A percentile compares a stretch with the other conserved stretches of the same genome.
phyloP scores from a whole-genome alignment of 1,140 invertebrate species.

The Brachystomella parvula region DNA sequence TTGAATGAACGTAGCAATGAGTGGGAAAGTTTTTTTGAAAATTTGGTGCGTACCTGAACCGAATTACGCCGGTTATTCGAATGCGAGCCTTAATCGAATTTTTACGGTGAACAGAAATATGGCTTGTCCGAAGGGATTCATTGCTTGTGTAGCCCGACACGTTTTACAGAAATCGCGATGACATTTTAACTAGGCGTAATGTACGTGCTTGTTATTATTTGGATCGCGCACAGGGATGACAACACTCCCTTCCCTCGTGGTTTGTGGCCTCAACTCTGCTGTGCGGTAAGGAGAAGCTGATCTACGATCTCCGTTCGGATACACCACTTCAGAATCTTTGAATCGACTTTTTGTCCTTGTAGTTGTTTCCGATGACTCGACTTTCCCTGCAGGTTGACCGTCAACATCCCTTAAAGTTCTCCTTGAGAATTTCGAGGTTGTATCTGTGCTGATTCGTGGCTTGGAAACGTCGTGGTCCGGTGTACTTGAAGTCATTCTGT shows the following conservation, averaged over 20 bases:
- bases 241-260: constrained; percentile 29
- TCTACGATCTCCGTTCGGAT: constrained; percentile 34
- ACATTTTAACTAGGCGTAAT: too few species aligned
- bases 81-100: too few species aligned
- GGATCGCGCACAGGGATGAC: constrained; percentile 35
- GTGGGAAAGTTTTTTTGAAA: too few species aligned
- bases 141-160: too few species aligned
- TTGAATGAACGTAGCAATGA: too few species aligned
- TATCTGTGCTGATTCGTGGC: constrained; percentile 55
- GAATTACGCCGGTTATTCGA: too few species aligned
- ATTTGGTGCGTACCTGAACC: too few species aligned
- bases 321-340: constrained; percentile 40
- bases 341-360: constrained; percentile 57
- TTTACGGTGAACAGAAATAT: too few species aligned
- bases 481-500: constrained; percentile 55
- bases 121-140: too few species aligned
- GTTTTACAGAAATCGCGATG: too few species aligned
- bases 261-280: constrained; percentile 27
- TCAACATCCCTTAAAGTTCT: constrained; percentile 55
- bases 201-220: constrained; percentile 15
- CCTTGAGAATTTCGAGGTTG: constrained; percentile 57
- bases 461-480: constrained; percentile 48
- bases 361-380: constrained; percentile 59
- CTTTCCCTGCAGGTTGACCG: constrained; percentile 54
- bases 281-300: constrained; percentile 24